Evolutionary conservation across 2,113 vertebrate species (phyloP).

Genomic region (Gnathonemus echidnorhynchus): DNA sequence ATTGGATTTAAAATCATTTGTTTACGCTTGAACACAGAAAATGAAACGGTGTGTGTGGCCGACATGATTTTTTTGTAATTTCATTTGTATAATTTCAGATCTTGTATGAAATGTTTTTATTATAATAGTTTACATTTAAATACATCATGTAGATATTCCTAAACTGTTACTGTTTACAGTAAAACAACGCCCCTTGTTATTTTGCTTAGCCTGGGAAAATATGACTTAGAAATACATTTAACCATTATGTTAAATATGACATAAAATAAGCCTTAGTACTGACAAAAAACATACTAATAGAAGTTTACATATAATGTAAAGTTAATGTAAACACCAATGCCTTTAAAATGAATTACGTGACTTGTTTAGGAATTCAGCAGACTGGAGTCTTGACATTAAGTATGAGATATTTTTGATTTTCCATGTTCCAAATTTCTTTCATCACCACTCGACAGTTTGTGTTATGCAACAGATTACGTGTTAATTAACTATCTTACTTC

Average conservation of each 20-base stretch:
- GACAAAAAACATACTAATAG: not conserved
- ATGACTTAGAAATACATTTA: not conserved
- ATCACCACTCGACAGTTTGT: not conserved
- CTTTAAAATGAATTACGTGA: not conserved
- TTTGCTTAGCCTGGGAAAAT: not conserved
- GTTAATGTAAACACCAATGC: not conserved
- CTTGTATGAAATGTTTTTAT: not conserved
- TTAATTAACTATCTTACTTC: conserved; percentile 11
- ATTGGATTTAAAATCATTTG: not conserved
- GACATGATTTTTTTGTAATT: not conserved
- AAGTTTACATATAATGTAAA: not conserved
- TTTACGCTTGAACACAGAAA: not conserved
- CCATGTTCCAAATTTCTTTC: not conserved
- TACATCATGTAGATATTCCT: not conserved
- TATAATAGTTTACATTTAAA: not conserved
- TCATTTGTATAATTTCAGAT: not conserved
- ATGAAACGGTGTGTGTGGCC: not conserved
- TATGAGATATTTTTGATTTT: not conserved
- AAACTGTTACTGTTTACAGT: not conserved
- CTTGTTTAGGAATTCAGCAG: not conserved
- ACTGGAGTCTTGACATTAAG: not conserved
- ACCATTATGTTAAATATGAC: not conserved
- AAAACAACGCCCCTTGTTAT: not conserved
- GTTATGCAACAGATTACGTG: conserved; percentile 4
- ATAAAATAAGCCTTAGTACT: not conserved